Percentiles rank a stretch among this genome's conserved stretches.
These are phyloP conservation scores for Papilio xuthus DNA, from an alignment of 1,140 invertebrate genomes.

Conservation along the genomic window DNA sequence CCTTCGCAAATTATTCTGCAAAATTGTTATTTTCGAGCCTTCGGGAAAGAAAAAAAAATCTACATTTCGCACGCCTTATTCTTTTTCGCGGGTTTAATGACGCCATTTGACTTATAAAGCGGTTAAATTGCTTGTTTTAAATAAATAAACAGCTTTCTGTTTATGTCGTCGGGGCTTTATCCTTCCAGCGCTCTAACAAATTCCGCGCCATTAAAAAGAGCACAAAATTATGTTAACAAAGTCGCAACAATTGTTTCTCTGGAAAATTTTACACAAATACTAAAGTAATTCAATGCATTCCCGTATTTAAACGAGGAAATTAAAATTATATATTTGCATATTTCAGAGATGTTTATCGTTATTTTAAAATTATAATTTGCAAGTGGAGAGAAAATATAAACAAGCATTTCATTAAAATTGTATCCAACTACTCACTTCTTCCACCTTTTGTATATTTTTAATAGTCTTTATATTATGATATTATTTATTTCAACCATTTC, in stretches of 20 bases:
- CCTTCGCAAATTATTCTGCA: slow-evolving; percentile 71
- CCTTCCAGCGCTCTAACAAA: slow-evolving; percentile 43
- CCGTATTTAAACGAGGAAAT: not conserved
- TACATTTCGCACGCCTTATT: slow-evolving; percentile 63
- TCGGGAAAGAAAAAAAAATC: slow-evolving; percentile 55
- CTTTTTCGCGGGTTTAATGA: slow-evolving; percentile 61
- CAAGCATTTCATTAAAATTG: too few relatives aligned
- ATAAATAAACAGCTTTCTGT: slow-evolving; percentile 68
- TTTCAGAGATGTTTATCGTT: not conserved
- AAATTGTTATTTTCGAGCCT: slow-evolving; percentile 75
- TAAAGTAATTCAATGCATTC: slow-evolving; percentile 11
- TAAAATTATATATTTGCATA: not conserved
- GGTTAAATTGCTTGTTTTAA: slow-evolving; percentile 68
- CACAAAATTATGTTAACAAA: slow-evolving; percentile 46
- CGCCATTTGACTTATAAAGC: slow-evolving; percentile 65
- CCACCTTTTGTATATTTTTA: not conserved
- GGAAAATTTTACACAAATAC: slow-evolving; percentile 39
- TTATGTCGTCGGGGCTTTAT: slow-evolving; percentile 52
- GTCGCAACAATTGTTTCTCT: slow-evolving; percentile 45
- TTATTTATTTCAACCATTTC: too few relatives aligned
- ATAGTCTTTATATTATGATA: too few relatives aligned
- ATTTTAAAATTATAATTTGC: slow-evolving; percentile 13
- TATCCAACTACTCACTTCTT: not conserved
- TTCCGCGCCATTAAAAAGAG: slow-evolving; percentile 46
- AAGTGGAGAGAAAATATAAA: too few relatives aligned